Evolutionary conservation across 1,140 invertebrate genomes (phyloP).

Genomic region (Ceratina australensis): DNA sequence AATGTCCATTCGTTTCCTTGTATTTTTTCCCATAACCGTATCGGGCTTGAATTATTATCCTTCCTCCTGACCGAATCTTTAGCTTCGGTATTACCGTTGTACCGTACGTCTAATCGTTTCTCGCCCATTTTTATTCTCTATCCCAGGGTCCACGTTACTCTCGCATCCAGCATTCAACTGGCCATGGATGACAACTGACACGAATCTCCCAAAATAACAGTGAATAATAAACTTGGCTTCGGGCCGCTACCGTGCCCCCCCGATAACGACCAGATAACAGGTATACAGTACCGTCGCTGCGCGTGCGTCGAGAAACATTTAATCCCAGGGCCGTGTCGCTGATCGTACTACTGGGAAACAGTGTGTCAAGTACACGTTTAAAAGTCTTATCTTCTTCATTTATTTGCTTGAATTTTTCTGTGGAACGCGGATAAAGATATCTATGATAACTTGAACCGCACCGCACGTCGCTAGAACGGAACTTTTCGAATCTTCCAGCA

Average conservation of each 20-base stretch:
- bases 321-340: not conserved
- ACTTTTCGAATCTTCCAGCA: too few species aligned
- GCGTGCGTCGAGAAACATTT: constrained; percentile 25
- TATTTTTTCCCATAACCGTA: constrained; percentile 48
- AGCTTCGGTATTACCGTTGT: not conserved
- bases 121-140: constrained; percentile 6
- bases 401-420: too few species aligned
- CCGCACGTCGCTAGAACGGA: too few species aligned
- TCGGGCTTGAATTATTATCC: not conserved
- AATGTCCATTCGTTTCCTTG: constrained; percentile 67
- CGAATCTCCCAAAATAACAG: constrained; percentile 54
- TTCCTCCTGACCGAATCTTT: not conserved
- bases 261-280: not conserved
- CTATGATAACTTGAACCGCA: too few species aligned
- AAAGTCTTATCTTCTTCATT: too few species aligned
- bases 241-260: too few species aligned
- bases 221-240: constrained; percentile 51
- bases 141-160: not conserved
- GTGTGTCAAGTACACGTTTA: too few species aligned
- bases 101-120: not conserved
- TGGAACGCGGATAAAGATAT: too few species aligned
- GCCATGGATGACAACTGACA: constrained; percentile 9
- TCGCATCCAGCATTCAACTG: not conserved
- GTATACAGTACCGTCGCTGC: not conserved
- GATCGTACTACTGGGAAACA: not conserved